These are phyloP conservation scores for Tyto alba DNA, from an alignment of 2,113 vertebrate genomes.

Conservation along the genomic window DNA sequence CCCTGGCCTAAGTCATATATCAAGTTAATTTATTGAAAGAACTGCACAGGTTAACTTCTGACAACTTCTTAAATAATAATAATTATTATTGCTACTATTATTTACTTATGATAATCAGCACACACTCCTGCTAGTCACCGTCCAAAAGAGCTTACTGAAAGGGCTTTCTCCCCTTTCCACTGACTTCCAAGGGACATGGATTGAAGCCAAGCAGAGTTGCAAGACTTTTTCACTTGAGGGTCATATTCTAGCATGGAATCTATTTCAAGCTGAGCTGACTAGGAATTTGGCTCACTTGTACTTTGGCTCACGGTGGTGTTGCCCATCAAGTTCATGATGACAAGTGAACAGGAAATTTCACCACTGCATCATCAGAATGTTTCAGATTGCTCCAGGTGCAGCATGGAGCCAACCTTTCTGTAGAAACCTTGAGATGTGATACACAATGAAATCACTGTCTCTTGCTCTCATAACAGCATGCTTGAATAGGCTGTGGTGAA, in stretches of 20 bases:
- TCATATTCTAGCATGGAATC: not conserved
- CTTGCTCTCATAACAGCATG: not conserved
- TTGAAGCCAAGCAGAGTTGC: not conserved
- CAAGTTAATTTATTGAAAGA: not conserved
- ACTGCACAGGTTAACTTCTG: not conserved
- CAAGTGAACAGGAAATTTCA: constrained; percentile 41
- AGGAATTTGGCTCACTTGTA: constrained; percentile 9
- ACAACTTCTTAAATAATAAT: too few relatives aligned
- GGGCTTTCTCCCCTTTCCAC: not conserved
- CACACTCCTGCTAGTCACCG: not conserved
- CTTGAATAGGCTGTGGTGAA: not conserved
- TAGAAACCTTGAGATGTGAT: not conserved
- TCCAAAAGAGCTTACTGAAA: not conserved
- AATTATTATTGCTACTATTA: not conserved
- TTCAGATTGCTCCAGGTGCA: constrained; percentile 15
- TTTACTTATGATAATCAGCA: not conserved
- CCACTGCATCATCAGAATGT: not conserved
- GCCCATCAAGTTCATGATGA: not conserved
- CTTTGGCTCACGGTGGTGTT: not conserved
- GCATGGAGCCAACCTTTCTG: not conserved
- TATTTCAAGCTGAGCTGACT: not conserved
- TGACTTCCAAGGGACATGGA: not conserved
- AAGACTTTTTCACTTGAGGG: not conserved
- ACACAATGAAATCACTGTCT: constrained; percentile 22
- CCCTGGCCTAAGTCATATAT: not conserved